These are phyloP conservation scores for Peromyscus aztecus DNA, from an alignment of 2,797 vertebrate species.

Conservation along the genomic window DNA sequence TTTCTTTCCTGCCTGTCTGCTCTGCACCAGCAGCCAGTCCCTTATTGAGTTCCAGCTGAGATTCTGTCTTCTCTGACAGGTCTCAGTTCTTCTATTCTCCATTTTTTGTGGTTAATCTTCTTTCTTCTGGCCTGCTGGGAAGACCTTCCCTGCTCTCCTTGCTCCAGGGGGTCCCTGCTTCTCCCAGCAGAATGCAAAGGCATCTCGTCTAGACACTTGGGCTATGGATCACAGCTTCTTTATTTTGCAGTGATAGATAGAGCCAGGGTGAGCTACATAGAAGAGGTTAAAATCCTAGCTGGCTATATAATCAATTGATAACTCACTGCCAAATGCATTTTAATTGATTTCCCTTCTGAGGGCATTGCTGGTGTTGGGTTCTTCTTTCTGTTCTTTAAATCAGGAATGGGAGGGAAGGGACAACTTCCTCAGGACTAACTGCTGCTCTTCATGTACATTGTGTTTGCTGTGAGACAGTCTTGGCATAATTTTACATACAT, in stretches of 20 bases:
- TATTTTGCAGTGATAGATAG: not conserved
- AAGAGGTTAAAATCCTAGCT: not conserved
- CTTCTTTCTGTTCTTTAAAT: not conserved
- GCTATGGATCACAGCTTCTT: not conserved
- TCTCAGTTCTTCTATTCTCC: not conserved
- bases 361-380: not conserved
- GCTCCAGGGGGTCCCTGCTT: not conserved
- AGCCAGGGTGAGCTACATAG: not conserved
- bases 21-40: too few species aligned
- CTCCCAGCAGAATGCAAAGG: not conserved
- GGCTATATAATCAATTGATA: not conserved
- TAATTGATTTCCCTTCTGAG: not conserved
- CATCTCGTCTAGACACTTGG: not conserved
- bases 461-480: not conserved
- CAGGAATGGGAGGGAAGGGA: not conserved
- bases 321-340: not conserved
- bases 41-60: not conserved
- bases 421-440: too few species aligned
- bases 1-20: not conserved
- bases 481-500: not conserved
- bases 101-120: not conserved
- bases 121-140: not conserved
- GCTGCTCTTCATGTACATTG: not conserved
- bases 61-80: rapidly evolving
- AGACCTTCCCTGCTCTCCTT: not conserved